phyloP scores from a whole-genome alignment of 1,140 invertebrate species.

The Pristionchus pacificus region DNA sequence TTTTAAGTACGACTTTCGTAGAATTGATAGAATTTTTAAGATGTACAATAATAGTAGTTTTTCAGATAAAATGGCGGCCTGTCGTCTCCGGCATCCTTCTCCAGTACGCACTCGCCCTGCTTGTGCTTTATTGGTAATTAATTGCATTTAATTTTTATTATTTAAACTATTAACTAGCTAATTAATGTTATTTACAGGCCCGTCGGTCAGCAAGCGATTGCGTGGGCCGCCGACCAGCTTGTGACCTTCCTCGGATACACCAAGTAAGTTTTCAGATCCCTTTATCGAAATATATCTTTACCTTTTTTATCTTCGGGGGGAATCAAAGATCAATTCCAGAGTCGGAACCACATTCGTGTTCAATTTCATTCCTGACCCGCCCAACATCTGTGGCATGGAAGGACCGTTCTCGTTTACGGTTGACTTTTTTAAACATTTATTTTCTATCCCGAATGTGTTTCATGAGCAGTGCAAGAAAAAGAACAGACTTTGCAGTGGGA shows the following conservation, averaged over 20 bases:
- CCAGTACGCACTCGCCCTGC: conserved; percentile 78
- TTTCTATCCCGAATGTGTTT: conserved; percentile 48
- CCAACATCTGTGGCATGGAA: conserved; percentile 68
- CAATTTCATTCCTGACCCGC: conserved; percentile 63
- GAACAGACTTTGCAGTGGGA: too few species aligned
- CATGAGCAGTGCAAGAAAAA: neutral
- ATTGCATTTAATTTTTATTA: neutral
- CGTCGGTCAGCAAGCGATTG: conserved; percentile 73
- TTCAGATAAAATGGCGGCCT: conserved; percentile 54
- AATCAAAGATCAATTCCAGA: too few species aligned
- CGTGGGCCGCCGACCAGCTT: conserved; percentile 72
- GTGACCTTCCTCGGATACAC: conserved; percentile 74
- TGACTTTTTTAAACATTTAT: conserved; percentile 43
- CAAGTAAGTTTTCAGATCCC: conserved; percentile 59
- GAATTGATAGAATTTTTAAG: too few species aligned
- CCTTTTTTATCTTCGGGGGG: too few species aligned
- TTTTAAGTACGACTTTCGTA: too few species aligned
- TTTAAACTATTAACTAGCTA: too few species aligned
- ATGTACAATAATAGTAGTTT: too few species aligned
- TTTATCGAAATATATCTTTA: too few species aligned
- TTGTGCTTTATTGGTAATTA: conserved; percentile 75
- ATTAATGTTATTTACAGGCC: too few species aligned
- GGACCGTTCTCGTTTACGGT: conserved; percentile 66
- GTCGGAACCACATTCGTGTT: conserved; percentile 77
- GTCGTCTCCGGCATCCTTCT: conserved; percentile 74